Base-by-base conservation (phyloP, 2,888 invertebrate genomes). In the Danaus chrysippus region DNA sequence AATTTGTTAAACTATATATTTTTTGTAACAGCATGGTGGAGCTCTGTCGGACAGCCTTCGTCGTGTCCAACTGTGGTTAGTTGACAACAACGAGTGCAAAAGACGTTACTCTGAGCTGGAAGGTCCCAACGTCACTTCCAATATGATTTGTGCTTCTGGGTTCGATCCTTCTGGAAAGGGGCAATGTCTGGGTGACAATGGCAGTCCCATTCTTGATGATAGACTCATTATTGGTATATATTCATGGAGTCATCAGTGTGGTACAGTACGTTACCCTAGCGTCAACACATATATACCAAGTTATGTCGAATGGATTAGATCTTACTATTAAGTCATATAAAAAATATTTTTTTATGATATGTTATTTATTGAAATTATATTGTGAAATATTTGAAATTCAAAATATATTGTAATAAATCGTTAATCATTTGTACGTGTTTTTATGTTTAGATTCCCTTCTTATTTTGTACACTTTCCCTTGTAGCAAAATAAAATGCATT, bases 31-130 rank as follows among this genome's bases (percentile, higher is more conserved):
- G 80, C 52, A 57, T 11, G 60, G 61, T 11, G 79, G 79, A 9
- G 6, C 55, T 0, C 0, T 46, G 0, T 76, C 78, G 1, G 59
- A 43, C 11, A 15, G 42, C n/a, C 43, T 59, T 11, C 59, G 53
- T 11, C 59, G 43, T 11, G 59, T 81, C 0, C 73, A 76, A 54
- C 13, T 81, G 3, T 73, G 73, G 71, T 69, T 73, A 8, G 64
- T 83, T 2, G 79, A 78, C 68, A 80, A 78, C 56, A 62, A 34
- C 0, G 57, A 60, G 0, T 83, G 83, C 62, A 68, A 56, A 12
- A n/a, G 52, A 0, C 77, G 79, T 5, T 83, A 79, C 57, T 60
- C 65, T 0, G 67, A 67, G 1, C 2, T 73, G 3, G 11, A 17
- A 17, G 68, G 74, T 1, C 42, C 34, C 3, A 61, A 62, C 2